A percentile compares a stretch with the other conserved stretches of the same genome.
phyloP scores from a whole-genome alignment of 2,797 vertebrate species.

The Protosalanx chinensis region DNA sequence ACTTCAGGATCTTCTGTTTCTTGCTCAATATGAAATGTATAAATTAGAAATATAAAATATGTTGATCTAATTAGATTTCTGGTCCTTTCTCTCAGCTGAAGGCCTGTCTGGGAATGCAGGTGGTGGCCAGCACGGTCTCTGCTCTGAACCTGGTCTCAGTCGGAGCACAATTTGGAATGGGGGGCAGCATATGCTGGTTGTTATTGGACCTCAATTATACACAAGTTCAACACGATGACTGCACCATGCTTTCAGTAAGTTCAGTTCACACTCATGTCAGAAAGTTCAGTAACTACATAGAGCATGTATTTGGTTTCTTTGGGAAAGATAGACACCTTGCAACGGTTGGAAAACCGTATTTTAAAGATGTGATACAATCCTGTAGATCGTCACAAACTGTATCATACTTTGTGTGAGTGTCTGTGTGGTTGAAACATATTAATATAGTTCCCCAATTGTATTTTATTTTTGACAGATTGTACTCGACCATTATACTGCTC shows the following conservation, averaged over 20 bases:
- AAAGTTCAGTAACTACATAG: neutral
- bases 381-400: neutral
- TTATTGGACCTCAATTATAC: accelerated
- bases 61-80: neutral
- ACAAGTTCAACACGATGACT: neutral
- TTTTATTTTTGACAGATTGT: slow-evolving; percentile 32
- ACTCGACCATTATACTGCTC: slow-evolving; percentile 24
- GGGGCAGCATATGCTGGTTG: neutral
- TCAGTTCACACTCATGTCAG: neutral
- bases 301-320: too few species aligned
- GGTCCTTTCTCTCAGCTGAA: slow-evolving; percentile 51
- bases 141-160: slow-evolving; percentile 36
- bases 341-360: neutral
- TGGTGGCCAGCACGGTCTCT: slow-evolving; percentile 40
- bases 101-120: slow-evolving; percentile 63
- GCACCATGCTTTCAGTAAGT: slow-evolving; percentile 5
- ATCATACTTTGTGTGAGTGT: neutral
- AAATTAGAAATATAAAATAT: neutral
- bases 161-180: slow-evolving; percentile 13
- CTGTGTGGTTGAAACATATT: neutral
- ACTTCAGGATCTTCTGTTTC: too few species aligned
- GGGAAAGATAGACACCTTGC: too few species aligned
- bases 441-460: neutral
- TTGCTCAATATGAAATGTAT: too few species aligned
- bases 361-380: neutral